Evolutionary conservation across 2,888 invertebrate species (phyloP), one percentile per base, ranked within the genome.

Genomic region (Globia sparganii): DNA sequence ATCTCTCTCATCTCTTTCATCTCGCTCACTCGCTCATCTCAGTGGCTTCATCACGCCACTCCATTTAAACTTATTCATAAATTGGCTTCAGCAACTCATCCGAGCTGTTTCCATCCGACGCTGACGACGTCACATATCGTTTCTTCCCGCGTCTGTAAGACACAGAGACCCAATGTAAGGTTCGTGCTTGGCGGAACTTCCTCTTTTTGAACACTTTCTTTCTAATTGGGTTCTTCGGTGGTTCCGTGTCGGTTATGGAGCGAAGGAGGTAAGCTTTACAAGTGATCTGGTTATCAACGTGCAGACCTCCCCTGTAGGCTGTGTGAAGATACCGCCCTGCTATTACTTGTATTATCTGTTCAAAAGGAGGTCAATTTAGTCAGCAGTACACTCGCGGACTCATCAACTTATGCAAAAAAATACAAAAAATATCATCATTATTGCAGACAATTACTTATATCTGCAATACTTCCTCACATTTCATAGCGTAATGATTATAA

Each of bases 251-350:
- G 2, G 93, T 93, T 21, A 89, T 73, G 0, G 96, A 95, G 0
- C 96, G 94, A 5, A 96, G 90, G 11, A 96, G 87, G 84, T 95
- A 96, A 9, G 96, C 96, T 53, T 92, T 91, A 83, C 96, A 95
- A 1, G 91, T 88, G 28, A 94, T 92, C 70, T 93, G 94, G 85
- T 95, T 95, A n/a, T 93, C 96, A 28, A 93, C 92, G 81, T 96
- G 94, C 1, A 96, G 85, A 0, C 96, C 96, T 75, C 93, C 94
- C 31, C 93, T 92, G 86, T 96, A 96, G 0, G 96, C 96, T 4
- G 96, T 96, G 85, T 96, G 96, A 3, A 96, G 92, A 79, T 96
- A 96, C 5, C 96, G 92, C 2, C 93, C 95, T 15, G 95, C 94
- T 78, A 94, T 89, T 56, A 94, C 93, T 94, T 96, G 96, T 5